Evolutionary conservation across 2,797 vertebrate genomes (phyloP).

Genomic region (Luscinia luscinia): DNA sequence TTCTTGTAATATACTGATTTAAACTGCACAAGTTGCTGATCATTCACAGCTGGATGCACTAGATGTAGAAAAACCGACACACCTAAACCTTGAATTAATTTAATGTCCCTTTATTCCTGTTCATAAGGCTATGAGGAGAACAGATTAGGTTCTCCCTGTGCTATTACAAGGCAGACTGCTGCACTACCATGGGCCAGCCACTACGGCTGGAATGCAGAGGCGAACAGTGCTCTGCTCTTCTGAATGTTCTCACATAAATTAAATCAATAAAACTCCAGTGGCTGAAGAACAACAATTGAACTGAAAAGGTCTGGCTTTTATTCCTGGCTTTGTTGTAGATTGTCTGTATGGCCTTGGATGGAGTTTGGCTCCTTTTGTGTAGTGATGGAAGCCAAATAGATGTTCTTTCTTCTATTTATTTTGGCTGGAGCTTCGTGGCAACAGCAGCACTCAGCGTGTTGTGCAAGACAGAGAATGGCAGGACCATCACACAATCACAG

Average conservation of each 20-base stretch:
- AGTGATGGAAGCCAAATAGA: not conserved
- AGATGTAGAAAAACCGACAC: not conserved
- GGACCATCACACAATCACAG: not conserved
- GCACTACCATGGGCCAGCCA: not conserved
- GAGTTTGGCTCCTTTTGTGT: not conserved
- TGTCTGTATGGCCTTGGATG: not conserved
- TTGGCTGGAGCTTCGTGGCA: not conserved
- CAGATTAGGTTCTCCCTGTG: not conserved
- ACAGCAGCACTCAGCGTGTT: not conserved
- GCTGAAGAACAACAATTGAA: not conserved
- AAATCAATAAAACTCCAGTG: not conserved
- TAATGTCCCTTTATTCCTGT: not conserved
- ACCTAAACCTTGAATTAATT: not conserved
- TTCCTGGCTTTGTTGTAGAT: not conserved
- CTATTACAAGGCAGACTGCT: not conserved
- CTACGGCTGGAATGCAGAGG: not conserved
- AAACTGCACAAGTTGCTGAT: not conserved
- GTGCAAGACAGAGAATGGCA: not conserved
- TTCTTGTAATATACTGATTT: not conserved
- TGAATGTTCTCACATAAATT: not conserved
- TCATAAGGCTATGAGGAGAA: not conserved
- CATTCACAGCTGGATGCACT: not conserved
- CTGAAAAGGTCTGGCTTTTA: not conserved
- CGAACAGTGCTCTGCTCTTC: not conserved
- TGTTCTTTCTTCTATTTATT: not conserved